These are phyloP conservation scores for Caenorhabditis zanzibari DNA, from an alignment of 2,888 invertebrate species.

Conservation along the genomic window DNA sequence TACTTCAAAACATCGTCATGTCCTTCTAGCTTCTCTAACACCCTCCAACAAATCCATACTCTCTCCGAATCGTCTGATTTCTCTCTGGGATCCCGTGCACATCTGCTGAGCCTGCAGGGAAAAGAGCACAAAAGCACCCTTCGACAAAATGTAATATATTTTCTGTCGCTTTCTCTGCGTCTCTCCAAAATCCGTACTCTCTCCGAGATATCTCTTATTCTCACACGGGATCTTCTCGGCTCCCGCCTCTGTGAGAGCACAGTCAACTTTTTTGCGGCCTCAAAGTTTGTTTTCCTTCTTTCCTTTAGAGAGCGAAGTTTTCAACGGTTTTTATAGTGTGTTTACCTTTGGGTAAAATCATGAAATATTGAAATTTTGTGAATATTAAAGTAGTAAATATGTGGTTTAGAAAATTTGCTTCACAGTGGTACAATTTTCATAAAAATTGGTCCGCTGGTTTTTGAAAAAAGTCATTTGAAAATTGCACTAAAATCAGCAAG, in stretches of 20 bases:
- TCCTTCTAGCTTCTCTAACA: not conserved
- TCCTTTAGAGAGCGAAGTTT: not conserved
- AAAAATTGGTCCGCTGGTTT: no score
- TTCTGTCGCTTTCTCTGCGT: not conserved
- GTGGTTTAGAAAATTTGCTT: no score
- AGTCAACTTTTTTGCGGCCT: conserved; percentile 32
- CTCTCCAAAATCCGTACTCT: not conserved
- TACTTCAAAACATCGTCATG: conserved; percentile 47
- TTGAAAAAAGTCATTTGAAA: not conserved
- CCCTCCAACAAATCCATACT: no score
- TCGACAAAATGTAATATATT: conserved; percentile 7
- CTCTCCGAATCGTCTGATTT: no score
- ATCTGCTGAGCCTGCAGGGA: conserved; percentile 3
- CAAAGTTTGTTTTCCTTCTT: conserved; percentile 56
- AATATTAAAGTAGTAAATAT: no score
- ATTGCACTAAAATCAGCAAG: no score
- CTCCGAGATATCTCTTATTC: not conserved
- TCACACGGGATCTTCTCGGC: not conserved
- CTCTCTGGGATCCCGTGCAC: conserved; percentile 11
- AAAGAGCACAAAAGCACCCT: not conserved
- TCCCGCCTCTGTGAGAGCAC: conserved; percentile 10
- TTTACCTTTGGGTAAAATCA: no score
- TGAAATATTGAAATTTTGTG: no score
- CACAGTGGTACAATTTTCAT: no score
- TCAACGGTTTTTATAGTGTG: conserved; percentile 1